Evolutionary conservation across 2,888 invertebrate species (phyloP).

Genomic region (Notocelia uddmanniana): DNA sequence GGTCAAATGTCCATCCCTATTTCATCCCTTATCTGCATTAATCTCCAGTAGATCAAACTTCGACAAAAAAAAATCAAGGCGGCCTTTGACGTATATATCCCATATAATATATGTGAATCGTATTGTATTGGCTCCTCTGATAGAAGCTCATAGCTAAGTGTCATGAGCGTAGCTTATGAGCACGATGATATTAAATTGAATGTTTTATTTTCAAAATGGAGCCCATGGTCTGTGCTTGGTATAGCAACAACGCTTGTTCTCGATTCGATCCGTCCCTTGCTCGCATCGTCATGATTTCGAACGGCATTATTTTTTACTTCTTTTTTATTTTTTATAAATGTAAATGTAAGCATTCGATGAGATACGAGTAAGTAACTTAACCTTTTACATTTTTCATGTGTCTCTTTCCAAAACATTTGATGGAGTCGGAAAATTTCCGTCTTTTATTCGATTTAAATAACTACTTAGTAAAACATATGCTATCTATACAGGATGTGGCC

Average conservation of each 20-base stretch:
- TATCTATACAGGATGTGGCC: no score
- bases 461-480: no score
- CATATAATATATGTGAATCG: no score
- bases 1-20: no score
- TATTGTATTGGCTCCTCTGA: no score
- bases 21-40: no score
- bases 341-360: constrained; percentile 36
- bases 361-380: constrained; percentile 16
- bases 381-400: constrained; percentile 14
- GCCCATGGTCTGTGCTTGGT: constrained; percentile 11
- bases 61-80: no score
- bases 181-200: not conserved
- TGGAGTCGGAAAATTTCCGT: not conserved
- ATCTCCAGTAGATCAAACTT: no score
- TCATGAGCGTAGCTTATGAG: not conserved
- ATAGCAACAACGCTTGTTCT: constrained; percentile 40
- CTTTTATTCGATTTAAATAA: not conserved
- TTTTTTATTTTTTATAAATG: constrained; percentile 34
- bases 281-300: constrained; percentile 33
- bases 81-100: not conserved
- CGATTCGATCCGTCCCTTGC: constrained; percentile 22
- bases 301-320: constrained; percentile 38
- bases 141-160: not conserved
- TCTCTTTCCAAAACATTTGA: not conserved
- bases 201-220: constrained; percentile 3